Conservation (phyloP, 2,888 invertebrate species). For the Quadriops clusia region DNA sequence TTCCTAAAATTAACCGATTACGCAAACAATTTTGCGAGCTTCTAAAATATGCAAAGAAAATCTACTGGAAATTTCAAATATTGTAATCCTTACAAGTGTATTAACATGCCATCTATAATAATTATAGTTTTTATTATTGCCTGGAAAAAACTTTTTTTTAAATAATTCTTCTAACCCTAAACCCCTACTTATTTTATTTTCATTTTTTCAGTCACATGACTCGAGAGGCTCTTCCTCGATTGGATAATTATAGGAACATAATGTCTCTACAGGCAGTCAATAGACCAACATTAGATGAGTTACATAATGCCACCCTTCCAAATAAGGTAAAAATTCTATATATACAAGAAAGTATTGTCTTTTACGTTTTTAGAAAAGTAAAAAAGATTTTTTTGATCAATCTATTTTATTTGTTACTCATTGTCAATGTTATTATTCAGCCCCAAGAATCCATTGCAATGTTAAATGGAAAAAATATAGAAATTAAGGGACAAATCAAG, state of each 20-base stretch:
- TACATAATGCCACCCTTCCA: constrained; percentile 71
- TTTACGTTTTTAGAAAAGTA: neutral
- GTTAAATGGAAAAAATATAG: constrained; percentile 25
- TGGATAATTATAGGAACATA: constrained; percentile 84
- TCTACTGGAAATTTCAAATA: too few relatives aligned
- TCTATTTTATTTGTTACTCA: too few relatives aligned
- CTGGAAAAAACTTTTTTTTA: too few relatives aligned
- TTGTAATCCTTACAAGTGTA: too few relatives aligned
- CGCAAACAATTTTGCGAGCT: too few relatives aligned
- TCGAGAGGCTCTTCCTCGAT: constrained; percentile 71
- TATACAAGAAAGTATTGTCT: neutral
- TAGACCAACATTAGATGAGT: constrained; percentile 77
- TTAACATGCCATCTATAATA: too few relatives aligned
- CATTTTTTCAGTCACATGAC: constrained; percentile 65
- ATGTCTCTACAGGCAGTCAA: constrained; percentile 79
- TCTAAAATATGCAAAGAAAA: too few relatives aligned
- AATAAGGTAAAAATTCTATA: constrained; percentile 50
- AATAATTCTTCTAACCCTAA: neutral
- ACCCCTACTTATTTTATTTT: constrained; percentile 9
- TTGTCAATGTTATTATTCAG: constrained; percentile 11
- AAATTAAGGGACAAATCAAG: constrained; percentile 57
- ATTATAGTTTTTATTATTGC: too few relatives aligned
- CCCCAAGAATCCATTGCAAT: too few relatives aligned
- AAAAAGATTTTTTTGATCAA: neutral
- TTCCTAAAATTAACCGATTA: too few relatives aligned